Conservation (phyloP, 2,797 vertebrate species). For the Natrix natrix region DNA sequence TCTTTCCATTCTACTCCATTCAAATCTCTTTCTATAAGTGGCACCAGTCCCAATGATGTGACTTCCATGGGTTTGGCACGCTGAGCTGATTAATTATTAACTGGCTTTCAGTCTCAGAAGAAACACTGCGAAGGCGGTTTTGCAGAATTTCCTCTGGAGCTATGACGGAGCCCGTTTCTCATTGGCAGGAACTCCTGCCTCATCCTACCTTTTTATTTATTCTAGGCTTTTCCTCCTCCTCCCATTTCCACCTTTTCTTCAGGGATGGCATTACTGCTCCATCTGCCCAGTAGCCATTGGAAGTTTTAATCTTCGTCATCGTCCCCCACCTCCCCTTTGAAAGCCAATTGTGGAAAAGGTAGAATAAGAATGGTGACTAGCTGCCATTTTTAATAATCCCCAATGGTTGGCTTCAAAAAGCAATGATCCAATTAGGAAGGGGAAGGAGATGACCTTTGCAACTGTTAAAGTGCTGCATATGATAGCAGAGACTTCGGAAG, state of each 20-base stretch:
- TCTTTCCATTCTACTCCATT: not conserved
- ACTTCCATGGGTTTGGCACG: not conserved
- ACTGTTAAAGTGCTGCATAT: not conserved
- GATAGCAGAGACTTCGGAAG: not conserved
- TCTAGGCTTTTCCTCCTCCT: not conserved
- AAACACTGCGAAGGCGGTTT: not conserved
- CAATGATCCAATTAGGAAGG: not conserved
- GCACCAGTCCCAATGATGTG: not conserved
- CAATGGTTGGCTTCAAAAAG: not conserved
- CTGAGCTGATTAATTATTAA: not conserved
- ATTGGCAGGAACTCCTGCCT: not conserved
- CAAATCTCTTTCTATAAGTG: not conserved
- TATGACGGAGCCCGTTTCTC: not conserved
- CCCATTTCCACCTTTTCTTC: not conserved
- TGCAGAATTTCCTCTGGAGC: not conserved
- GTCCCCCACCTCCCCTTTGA: not conserved
- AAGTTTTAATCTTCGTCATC: not conserved
- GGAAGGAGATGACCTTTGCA: not conserved
- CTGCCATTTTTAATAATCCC: not conserved
- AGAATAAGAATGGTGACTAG: not conserved
- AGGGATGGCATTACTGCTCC: not conserved
- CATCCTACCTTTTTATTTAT: not conserved
- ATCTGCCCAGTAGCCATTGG: not conserved
- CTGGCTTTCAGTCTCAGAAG: not conserved
- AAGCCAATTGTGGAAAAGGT: not conserved